Evolutionary conservation across 2,113 vertebrate species (phyloP), one percentile per base, ranked within the genome.

Genomic region (Ancistrus triradiatus): DNA sequence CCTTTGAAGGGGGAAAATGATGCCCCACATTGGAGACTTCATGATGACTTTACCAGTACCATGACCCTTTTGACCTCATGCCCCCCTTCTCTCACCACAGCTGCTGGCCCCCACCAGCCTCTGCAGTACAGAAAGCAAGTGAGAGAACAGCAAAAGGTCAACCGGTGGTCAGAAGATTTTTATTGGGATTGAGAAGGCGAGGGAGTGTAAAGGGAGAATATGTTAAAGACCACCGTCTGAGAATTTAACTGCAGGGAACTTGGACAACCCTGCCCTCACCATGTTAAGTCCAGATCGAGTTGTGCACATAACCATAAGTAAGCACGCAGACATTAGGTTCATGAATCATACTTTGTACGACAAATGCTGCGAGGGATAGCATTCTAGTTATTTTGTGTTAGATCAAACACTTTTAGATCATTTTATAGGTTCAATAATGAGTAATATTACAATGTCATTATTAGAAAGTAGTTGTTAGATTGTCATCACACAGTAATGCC

Each of bases 21-120:
- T 81, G 75, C 83, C 79, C 83, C 72, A 38, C 72, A 75, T 81
- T 24, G 63, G 63, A 87, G 79, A 76, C 82, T 77, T 74, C 57
- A 72, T 83, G 75, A 88, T 87, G 88, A 89, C 83, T 88, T 87
- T 89, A 89, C 84, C 87, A 88, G 85, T 80, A 74, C 82, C 59
- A 42, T 77, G 83, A 85, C 88, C 86, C 44, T 58, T 49, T n/a
- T 75, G 75, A 77, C 79, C 82, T 77, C 59, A 44, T 83, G 76
- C 84, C 81, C 83, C 82, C 77, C 77, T 81, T 78, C 82, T 78
- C 80, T 78, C 64, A 69, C 66, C 52, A 78, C 83, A 83, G 83
- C 83, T 86, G 84, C 81, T 76, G 74, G 64, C 66, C 80, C 77
- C 66, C 72, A 81, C 84, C 81, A 84, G 80, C 72, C 78, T 59